Evolutionary conservation across 2,797 vertebrate species (phyloP), one percentile per base, ranked within the genome.

Genomic region (Ambastaia sidthimunki): DNA sequence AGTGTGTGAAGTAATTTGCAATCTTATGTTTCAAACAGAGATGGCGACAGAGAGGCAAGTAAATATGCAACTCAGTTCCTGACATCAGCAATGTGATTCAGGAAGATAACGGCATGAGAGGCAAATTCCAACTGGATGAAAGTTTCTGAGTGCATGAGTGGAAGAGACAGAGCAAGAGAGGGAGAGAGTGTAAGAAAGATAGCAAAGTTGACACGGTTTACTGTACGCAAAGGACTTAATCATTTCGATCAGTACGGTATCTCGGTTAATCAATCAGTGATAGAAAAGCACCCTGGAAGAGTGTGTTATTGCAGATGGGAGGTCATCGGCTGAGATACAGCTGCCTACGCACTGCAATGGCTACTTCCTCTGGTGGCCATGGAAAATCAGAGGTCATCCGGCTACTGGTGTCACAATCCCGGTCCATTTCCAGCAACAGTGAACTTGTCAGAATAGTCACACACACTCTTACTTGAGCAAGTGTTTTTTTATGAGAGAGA

Each of bases 211-310:
- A 62, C 21, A 28, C 7, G 47, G 52, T 80, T 82, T 83, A 78
- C 54, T 72, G 80, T 80, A 78, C 71, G 76, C 52, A 80, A 57
- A 75, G 28, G 57, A 78, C 57, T 62, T 80, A 69, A 81, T 82
- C 81, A 34, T 75, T 60, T 48, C 57, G 54, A 87, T 86, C 83
- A 73, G 21, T 60, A 88, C 76, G 78, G 31, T 91, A 92, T 93
- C 89, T 89, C 74, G 83, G 79, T 86, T 82, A 82, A 88, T 86
- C 81, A 21, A 92, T 92, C 88, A 44, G 84, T 67, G 90, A 91
- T 91, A 87, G 84, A 90, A 78, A 83, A 74, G 86, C 85, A 69
- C 90, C 88, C 87, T 91, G 90, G 89, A 90, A 89, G 85, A 79
- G 84, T 74, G 78, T 89, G 86, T 82, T 88, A 86, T 87, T 89